Base-by-base conservation (phyloP, 2,888 invertebrate genomes). In the Melanostoma mellinum region DNA sequence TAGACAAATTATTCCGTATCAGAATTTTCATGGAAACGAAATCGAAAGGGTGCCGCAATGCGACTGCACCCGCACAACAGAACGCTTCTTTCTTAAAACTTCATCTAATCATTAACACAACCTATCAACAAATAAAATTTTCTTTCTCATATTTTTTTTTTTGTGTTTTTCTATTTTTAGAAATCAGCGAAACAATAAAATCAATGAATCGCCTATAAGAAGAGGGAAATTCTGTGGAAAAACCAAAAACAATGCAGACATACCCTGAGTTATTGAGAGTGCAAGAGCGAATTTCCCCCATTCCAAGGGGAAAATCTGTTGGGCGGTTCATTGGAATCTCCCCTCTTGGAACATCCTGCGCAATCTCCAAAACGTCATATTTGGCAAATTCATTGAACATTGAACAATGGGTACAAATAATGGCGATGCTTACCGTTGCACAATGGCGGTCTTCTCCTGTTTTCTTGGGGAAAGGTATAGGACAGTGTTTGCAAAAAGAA, bases 371-470 rank as follows among this genome's bases (percentile, higher is more conserved):
- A n/a, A 20, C 42, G 35, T n/a, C 44, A 36, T 44, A n/a, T 36
- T 50, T 46, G 32, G n/a, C 2, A 6, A 10, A 6, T 9, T 36
- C 30, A 30, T 46, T 75, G 20, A 33, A 73, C 44, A 44, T 8
- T 55, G 40, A 35, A 42, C 48, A 48, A 44, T 44, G 48, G 55
- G 50, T 33, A 84, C 65, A 84, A 50, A 63, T 79, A 67, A 84
- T 84, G 84, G 84, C 84, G 84, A 73, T 42, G 42, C 50, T 52
- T 38, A 32, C 4, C 9, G 44, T 50, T 55, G 60, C 78, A 74
- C 84, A 84, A 84, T 84, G 84, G 84, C 78, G 74, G 78, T 67
- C 69, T 84, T 84, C 84, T 84, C 84, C 84, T 78, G 53, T 44
- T 20, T 4, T 6, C 33, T 46, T 74, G 77, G 80, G 78, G 79